Conservation (phyloP, 2,113 vertebrate genomes). For the Melierax canorus region DNA sequence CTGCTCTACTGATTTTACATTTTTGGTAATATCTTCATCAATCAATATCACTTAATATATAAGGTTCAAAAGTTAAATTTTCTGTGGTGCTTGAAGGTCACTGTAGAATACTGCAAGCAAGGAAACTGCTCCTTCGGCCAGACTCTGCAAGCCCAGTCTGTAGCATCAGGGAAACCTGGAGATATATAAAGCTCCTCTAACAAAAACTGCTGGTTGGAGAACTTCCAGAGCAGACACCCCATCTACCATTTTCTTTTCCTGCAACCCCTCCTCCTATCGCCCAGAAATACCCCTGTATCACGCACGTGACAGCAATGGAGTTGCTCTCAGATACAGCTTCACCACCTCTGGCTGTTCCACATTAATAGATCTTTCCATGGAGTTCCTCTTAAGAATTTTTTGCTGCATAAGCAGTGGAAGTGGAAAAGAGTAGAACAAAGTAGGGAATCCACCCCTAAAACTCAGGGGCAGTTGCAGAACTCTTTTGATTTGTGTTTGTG, state of each 20-base stretch:
- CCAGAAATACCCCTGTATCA: background rate
- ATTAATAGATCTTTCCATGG: background rate
- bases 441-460: background rate
- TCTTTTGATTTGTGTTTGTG: background rate
- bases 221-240: background rate
- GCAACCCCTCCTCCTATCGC: background rate
- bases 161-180: background rate
- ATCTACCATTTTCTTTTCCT: background rate
- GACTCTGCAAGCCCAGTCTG: background rate
- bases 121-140: background rate
- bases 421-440: background rate
- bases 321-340: background rate
- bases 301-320: accelerated
- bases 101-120: background rate
- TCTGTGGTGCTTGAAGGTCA: background rate
- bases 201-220: background rate
- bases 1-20: background rate
- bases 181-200: background rate
- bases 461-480: background rate
- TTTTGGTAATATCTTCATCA: background rate
- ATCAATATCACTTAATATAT: background rate
- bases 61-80: background rate
- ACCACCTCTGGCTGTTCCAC: background rate
- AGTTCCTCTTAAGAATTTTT: background rate
- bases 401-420: background rate